Base-by-base conservation (phyloP, 2,113 vertebrate species). In the Piprites chloris region DNA sequence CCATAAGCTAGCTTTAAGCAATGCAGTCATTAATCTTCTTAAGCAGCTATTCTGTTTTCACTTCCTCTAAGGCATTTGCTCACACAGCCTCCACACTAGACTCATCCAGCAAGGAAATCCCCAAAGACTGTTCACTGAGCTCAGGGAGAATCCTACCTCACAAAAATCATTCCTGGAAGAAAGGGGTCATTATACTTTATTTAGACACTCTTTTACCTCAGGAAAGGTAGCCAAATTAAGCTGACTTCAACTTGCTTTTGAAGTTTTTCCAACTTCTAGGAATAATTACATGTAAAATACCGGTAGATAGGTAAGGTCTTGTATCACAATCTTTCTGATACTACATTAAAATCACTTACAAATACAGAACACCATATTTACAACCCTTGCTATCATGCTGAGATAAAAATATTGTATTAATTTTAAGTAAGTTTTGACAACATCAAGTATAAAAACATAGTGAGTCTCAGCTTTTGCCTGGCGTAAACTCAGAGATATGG, bases 11-110 rank as follows among this genome's bases (percentile, higher is more conserved):
- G 89, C 74, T 91, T 91, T 94, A 85, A 94, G 83, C 85, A 94
- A 96, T 93, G 85, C 66, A 85, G 85, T 94, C 90, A 95, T 96
- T 96, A 94, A 96, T 96, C 91, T 95, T 81, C 69, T 89, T 94
- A 96, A 91, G 76, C 63, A 87, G 87, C 46, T 92, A 20, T 94
- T 89, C 77, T 82, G n/a, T 89, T 95, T 67, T 85, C 39, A 21
- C 71, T 91, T 93, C 41, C 73, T 93, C 42, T 87, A 41, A 87
- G 87, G 93, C 73, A 79, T 87, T 97, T 93, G 53, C 71, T 96
- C 74, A 76, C 67, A 66, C 56, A 94, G 49, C 81, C 53, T 97
- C 73, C 74, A 82, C 66, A 53, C 69, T 39, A 58, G 28, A 76
- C 53, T 94, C 53, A 66, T 65, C 89, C 53, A 96, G 58, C 56